These are phyloP conservation scores for Sterna hirundo DNA, from an alignment of 2,113 vertebrate species.

Conservation along the genomic window DNA sequence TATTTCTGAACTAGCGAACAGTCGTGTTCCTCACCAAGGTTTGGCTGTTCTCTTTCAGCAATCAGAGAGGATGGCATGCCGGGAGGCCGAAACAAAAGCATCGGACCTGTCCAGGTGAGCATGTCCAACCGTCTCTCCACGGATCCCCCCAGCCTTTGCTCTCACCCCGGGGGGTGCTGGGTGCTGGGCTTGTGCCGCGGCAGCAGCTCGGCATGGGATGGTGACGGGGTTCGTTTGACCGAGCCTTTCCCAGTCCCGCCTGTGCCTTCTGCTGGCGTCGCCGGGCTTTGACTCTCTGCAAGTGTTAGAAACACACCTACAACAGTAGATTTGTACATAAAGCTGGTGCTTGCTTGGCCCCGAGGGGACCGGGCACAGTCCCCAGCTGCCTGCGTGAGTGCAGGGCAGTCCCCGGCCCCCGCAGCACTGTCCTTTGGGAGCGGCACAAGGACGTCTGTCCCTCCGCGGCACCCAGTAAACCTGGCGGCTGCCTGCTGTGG, in stretches of 20 bases:
- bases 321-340: fast-evolving
- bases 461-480: constrained; percentile 24
- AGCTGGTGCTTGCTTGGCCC: neutral
- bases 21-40: neutral
- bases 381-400: neutral
- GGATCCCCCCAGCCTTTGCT: neutral
- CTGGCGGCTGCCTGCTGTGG: neutral
- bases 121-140: fast-evolving
- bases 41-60: constrained; percentile 76
- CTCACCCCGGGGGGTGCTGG: too few relatives aligned
- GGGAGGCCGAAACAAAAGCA: constrained; percentile 98
- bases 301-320: fast-evolving
- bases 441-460: neutral
- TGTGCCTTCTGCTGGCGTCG: fast-evolving
- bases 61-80: constrained; percentile 99
- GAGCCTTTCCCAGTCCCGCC: neutral
- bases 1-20: fast-evolving
- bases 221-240: fast-evolving
- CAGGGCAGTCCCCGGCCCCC: neutral
- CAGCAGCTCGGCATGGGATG: neutral
- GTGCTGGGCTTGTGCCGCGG: fast-evolving
- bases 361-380: fast-evolving
- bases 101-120: constrained; percentile 96
- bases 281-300: neutral
- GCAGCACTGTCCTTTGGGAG: neutral